These are phyloP conservation scores for Sympetrum striolatum DNA, from an alignment of 2,888 invertebrate genomes.

Conservation along the genomic window DNA sequence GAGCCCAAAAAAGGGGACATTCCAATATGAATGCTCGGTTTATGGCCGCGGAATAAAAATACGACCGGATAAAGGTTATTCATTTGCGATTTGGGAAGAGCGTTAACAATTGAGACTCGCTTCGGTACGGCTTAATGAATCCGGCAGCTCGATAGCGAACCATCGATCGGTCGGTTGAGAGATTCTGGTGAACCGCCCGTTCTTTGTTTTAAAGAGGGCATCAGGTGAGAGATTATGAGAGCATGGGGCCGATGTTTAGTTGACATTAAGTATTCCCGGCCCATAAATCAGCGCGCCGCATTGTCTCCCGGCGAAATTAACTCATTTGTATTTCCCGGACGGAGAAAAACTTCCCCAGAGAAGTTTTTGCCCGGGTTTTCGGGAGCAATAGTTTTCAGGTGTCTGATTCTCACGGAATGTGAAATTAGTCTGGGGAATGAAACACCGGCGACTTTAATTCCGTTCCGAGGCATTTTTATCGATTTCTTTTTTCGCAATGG, in stretches of 20 bases:
- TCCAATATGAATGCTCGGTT: neutral
- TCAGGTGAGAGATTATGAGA: neutral
- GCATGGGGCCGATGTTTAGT: neutral
- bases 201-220: neutral
- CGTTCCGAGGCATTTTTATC: neutral
- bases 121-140: constrained; percentile 6
- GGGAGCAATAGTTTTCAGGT: neutral
- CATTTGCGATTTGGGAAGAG: neutral
- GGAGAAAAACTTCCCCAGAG: neutral
- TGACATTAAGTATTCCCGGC: neutral
- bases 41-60: neutral
- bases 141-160: neutral
- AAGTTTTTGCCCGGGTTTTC: neutral
- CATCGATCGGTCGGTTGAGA: neutral
- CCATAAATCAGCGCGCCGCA: neutral
- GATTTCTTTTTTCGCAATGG: neutral
- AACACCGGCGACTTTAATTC: neutral
- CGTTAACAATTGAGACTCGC: neutral
- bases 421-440: neutral
- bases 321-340: neutral
- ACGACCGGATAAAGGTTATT: constrained; percentile 5
- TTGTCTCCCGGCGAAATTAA: neutral
- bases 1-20: neutral
- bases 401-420: neutral
- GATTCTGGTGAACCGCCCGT: neutral